These are phyloP conservation scores for Corythornis vintsioides DNA, from an alignment of 2,113 vertebrate species.

Conservation along the genomic window DNA sequence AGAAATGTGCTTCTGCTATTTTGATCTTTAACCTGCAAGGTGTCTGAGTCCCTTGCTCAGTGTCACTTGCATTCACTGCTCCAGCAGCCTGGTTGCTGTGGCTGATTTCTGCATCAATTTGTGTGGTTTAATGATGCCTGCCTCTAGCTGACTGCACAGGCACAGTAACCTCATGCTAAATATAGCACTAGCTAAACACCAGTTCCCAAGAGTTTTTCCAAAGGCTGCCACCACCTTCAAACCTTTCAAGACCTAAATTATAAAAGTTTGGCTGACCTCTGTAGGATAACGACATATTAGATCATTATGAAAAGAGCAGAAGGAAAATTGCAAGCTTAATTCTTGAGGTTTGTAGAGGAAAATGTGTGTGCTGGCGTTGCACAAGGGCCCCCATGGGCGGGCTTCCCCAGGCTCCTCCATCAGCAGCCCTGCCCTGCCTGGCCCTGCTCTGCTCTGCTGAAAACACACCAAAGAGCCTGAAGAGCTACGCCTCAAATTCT, in stretches of 20 bases:
- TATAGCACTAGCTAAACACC: background rate
- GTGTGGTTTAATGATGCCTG: background rate
- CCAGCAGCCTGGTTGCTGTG: background rate
- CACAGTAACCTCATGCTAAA: background rate
- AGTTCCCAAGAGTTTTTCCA: background rate
- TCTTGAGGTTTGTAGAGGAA: background rate
- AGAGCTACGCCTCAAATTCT: conserved; percentile 18
- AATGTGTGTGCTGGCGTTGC: background rate
- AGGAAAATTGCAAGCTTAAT: background rate
- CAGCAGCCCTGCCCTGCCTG: background rate
- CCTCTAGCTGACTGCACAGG: background rate
- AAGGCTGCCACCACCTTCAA: background rate
- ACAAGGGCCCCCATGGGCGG: fast-evolving
- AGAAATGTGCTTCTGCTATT: background rate
- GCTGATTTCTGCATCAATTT: background rate
- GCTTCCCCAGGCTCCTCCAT: background rate
- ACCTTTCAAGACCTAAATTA: background rate
- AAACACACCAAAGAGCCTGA: conserved; percentile 12
- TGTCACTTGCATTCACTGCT: background rate
- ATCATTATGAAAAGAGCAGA: background rate
- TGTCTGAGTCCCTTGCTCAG: background rate
- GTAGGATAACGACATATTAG: background rate
- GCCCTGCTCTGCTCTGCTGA: background rate
- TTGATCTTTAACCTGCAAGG: background rate
- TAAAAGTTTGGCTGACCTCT: background rate